Evolutionary conservation across 2,888 invertebrate species (phyloP).

Genomic region (Lithosia quadra): DNA sequence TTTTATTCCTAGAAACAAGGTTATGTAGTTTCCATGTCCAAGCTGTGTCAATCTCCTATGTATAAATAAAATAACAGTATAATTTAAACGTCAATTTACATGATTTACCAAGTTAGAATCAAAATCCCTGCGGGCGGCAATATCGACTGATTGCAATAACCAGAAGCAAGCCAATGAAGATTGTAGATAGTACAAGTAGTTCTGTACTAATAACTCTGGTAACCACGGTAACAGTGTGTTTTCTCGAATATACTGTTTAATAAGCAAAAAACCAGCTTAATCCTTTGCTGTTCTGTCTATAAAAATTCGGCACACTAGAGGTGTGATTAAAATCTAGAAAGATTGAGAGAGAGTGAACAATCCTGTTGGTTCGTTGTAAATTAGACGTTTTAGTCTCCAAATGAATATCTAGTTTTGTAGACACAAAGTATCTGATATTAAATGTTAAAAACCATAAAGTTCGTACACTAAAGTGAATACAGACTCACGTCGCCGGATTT

Average conservation of each 20-base stretch:
- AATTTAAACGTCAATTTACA: constrained; percentile 24
- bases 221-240: neutral
- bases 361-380: too few relatives aligned
- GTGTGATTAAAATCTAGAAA: too few relatives aligned
- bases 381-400: too few relatives aligned
- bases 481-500: constrained; percentile 35
- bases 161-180: constrained; percentile 28
- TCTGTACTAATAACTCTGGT: constrained; percentile 16
- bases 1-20: neutral
- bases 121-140: constrained; percentile 26
- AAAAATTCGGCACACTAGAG: neutral
- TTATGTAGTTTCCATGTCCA: neutral
- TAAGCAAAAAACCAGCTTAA: neutral
- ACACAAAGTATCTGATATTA: neutral
- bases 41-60: neutral
- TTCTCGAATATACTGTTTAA: too few relatives aligned
- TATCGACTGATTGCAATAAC: constrained; percentile 31
- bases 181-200: constrained; percentile 21
- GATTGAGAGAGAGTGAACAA: too few relatives aligned
- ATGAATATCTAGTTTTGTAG: too few relatives aligned
- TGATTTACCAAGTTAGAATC: constrained; percentile 25
- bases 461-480: constrained; percentile 35
- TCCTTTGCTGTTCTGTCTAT: neutral
- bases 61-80: constrained; percentile 12
- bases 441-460: constrained; percentile 16